phyloP scores from a whole-genome alignment of 2,888 invertebrate species.

The Pheosia gnoma region DNA sequence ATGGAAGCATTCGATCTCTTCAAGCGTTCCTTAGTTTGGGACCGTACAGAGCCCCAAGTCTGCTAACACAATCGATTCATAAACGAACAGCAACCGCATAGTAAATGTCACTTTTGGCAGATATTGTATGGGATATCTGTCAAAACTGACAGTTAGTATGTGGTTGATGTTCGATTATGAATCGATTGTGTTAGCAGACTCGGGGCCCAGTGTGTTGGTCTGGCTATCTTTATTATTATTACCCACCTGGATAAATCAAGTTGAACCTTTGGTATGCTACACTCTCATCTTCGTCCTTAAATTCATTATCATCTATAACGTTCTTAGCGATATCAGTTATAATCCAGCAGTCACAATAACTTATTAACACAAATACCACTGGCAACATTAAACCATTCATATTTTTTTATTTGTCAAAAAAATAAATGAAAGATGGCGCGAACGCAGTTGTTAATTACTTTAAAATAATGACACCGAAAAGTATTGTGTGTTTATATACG shows the following conservation, averaged over 20 bases:
- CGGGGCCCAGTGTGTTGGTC: too few relatives aligned
- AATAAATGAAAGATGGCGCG: neutral
- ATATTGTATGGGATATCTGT: too few relatives aligned
- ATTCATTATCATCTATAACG: neutral
- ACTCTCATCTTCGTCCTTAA: conserved; percentile 4
- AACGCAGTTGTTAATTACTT: conserved; percentile 16
- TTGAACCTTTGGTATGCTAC: conserved; percentile 6
- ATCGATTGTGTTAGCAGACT: too few relatives aligned
- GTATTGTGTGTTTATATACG: conserved; percentile 29
- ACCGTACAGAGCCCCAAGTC: too few relatives aligned
- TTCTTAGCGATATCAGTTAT: neutral
- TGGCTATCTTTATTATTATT: too few relatives aligned
- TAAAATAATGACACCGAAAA: conserved; percentile 24
- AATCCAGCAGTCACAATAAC: conserved; percentile 1
- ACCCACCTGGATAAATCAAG: neutral
- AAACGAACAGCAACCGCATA: too few relatives aligned
- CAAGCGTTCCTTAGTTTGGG: too few relatives aligned
- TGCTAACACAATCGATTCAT: too few relatives aligned
- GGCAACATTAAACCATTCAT: neutral
- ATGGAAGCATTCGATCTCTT: too few relatives aligned
- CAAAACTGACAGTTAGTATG: too few relatives aligned
- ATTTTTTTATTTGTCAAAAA: neutral
- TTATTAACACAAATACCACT: neutral
- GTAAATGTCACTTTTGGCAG: too few relatives aligned
- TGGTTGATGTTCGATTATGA: too few relatives aligned